Evolutionary conservation across 2,888 invertebrate species (phyloP).

Genomic region (Argyresthia goedartella): DNA sequence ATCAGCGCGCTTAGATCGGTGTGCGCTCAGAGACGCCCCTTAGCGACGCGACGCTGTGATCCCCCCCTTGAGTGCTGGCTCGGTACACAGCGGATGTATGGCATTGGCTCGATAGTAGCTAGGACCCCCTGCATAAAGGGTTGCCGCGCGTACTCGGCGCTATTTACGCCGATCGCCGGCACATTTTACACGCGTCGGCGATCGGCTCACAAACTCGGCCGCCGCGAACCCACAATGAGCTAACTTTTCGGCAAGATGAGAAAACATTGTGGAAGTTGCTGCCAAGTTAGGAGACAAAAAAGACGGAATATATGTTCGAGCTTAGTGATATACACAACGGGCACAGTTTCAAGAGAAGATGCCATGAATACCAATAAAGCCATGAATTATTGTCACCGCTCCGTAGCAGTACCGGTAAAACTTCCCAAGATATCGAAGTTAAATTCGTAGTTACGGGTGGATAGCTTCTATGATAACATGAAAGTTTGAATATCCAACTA

Average conservation of each 20-base stretch:
- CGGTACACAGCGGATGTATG: too few species aligned
- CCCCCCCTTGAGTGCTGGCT: background rate
- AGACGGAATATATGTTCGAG: constrained; percentile 44
- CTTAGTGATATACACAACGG: constrained; percentile 46
- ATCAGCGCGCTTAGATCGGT: background rate
- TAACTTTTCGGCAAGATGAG: constrained; percentile 56
- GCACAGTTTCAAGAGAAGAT: constrained; percentile 34
- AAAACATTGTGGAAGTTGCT: constrained; percentile 58
- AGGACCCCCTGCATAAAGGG: too few species aligned
- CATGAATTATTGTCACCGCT: constrained; percentile 29
- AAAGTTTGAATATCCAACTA: too few species aligned
- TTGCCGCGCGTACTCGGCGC: constrained; percentile 15
- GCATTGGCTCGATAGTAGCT: too few species aligned
- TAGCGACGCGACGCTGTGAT: constrained; percentile 16
- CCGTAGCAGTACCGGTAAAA: constrained; percentile 24
- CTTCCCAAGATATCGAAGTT: background rate
- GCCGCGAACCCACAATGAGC: constrained; percentile 53
- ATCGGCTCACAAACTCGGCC: constrained; percentile 35
- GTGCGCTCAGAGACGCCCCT: constrained; percentile 1
- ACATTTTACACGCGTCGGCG: constrained; percentile 62
- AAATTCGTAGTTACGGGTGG: too few species aligned
- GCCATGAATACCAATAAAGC: constrained; percentile 47
- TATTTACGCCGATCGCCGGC: constrained; percentile 48
- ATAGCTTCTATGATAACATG: too few species aligned
- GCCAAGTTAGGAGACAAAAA: constrained; percentile 54